A percentile compares a stretch with the other conserved stretches of the same genome.
These are phyloP conservation scores for Drosophila buzzatii DNA, from an alignment of 2,888 invertebrate genomes.

Conservation along the genomic window DNA sequence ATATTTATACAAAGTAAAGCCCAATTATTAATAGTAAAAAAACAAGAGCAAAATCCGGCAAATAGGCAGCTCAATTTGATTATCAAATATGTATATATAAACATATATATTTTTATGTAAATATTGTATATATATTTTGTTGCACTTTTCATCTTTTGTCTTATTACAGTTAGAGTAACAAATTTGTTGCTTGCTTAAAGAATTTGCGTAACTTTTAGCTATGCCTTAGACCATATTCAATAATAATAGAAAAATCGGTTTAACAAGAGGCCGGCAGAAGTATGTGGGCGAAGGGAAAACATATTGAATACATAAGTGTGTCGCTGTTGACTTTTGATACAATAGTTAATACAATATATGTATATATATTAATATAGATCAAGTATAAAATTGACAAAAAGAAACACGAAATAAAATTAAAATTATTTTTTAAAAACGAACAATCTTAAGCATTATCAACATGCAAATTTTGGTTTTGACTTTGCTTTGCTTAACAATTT, in stretches of 20 bases:
- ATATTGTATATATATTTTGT: constrained; percentile 42
- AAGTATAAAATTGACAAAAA: constrained; percentile 8
- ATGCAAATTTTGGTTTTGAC: not conserved
- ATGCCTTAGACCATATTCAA: constrained; percentile 27
- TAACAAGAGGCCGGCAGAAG: constrained; percentile 27
- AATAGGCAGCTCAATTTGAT: not conserved
- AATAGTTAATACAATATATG: constrained; percentile 20
- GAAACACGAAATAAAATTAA: constrained; percentile 3
- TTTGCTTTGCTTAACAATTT: constrained; percentile 11
- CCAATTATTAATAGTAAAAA: not conserved
- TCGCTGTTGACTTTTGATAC: constrained; percentile 14
- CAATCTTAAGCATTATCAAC: constrained; percentile 13
- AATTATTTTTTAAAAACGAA: constrained; percentile 3
- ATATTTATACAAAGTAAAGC: not conserved
- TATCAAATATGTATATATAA: not conserved
- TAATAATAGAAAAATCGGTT: constrained; percentile 22
- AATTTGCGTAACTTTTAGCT: constrained; percentile 18
- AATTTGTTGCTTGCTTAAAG: constrained; percentile 21
- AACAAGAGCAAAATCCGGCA: not conserved
- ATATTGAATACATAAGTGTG: constrained; percentile 19
- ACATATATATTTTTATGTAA: constrained; percentile 4
- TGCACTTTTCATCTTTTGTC: constrained; percentile 26
- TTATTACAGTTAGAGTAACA: constrained; percentile 28
- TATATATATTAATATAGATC: not conserved
- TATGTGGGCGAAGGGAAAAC: not conserved